Evolutionary conservation across 2,888 invertebrate species (phyloP), one percentile per base, ranked within the genome.

Genomic region (Linnaemya vulpina): DNA sequence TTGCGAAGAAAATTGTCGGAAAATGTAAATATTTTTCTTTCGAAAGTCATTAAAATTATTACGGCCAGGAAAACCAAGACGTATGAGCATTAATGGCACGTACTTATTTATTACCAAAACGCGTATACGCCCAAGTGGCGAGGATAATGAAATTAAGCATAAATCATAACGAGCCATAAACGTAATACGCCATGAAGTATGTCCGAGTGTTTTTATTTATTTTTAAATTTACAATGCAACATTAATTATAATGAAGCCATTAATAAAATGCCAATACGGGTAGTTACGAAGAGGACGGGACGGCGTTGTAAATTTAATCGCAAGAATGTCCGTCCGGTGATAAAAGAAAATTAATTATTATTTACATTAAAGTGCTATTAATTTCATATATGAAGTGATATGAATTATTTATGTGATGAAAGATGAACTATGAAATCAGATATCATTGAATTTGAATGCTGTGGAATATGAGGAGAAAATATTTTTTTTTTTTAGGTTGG

Each of bases 191-290:
- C 58, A 13, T 60, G 51, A 74, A 63, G 51, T 53, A 43, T 43
- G 46, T 55, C 22, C 60, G 65, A 53, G 20, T 35, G 46, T 25
- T 22, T 46, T 35, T 62, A 46, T 73, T 53, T 30, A 25, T 55
- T 65, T 65, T 49, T 35, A 62, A 51, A 78, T 62, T 78, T 71
- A 63, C 30, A 78, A 63, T 63, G 43, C 40, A 46, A 53, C n/a
- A 53, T 76, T 65, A 76, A 65, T 76, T 46, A 76, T 35, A 67
- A 46, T 67, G 43, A 76, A 67, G 51, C 43, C 75, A 55, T 76
- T 60, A 62, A 62, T 70, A 51, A 70, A 78, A 70, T 62, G 53
- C 22, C 51, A 53, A 70, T 58, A 58, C 4, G n/a, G 8, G 15
- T 5, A 10, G 22, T 13, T 9, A 20, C 70, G 13, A 35, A 25